Percentiles rank a stretch among this genome's conserved stretches.
Evolutionary conservation across 2,797 vertebrate genomes (phyloP).

Genomic region (Setipinna tenuifilis): DNA sequence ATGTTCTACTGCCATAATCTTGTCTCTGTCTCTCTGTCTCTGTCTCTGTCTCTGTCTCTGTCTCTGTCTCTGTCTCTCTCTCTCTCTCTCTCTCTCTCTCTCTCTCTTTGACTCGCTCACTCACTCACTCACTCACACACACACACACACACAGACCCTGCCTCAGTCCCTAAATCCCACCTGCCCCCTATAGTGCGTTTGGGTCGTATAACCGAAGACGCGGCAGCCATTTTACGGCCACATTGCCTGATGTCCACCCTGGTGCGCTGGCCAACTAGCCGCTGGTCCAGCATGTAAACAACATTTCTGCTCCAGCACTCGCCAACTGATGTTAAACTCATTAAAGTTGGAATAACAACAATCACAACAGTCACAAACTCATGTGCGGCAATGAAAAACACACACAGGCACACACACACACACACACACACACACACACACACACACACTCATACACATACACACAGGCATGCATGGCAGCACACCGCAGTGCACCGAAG

Average conservation of each 20-base stretch:
- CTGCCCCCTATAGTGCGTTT: too few relatives aligned
- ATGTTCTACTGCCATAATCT: too few relatives aligned
- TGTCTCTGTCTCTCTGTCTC: too few relatives aligned
- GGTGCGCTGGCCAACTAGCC: neutral
- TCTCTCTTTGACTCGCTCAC: neutral
- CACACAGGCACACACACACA: neutral
- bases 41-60: too few relatives aligned
- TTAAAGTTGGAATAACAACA: constrained; percentile 14
- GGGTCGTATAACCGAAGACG: neutral
- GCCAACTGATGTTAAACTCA: constrained; percentile 2
- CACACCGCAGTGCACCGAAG: neutral
- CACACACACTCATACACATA: neutral
- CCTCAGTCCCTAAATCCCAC: neutral
- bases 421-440: neutral
- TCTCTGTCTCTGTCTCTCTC: too few relatives aligned
- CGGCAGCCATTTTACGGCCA: neutral
- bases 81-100: too few relatives aligned
- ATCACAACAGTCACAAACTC: neutral
- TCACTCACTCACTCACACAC: neutral
- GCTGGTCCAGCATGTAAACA: neutral
- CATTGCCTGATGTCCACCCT: neutral
- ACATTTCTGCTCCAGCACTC: neutral
- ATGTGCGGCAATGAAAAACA: constrained; percentile 55
- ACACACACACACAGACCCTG: neutral
- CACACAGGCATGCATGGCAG: neutral